Conservation (phyloP, 2,888 invertebrate genomes). For the Lepidochrysops patricia region DNA sequence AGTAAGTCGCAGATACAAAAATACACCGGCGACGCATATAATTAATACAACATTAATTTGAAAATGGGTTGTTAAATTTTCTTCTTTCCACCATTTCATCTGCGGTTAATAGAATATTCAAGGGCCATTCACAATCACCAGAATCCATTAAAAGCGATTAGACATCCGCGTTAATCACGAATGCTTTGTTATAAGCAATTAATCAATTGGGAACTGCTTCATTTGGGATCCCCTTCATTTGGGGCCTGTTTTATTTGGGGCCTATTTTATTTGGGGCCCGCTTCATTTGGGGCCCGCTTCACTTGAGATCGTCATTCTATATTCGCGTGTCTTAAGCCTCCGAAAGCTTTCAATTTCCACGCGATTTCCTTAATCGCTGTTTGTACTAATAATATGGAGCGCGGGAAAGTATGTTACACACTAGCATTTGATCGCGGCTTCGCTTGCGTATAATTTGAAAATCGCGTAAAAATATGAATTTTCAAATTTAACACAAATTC, state of each 20-base stretch:
- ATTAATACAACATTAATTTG: too few species aligned
- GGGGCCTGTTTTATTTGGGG: too few species aligned
- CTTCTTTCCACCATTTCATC: not conserved
- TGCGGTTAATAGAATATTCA: not conserved
- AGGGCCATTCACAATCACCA: not conserved
- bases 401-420: not conserved
- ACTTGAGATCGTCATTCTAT: constrained; percentile 1
- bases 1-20: too few species aligned
- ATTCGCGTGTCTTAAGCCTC: not conserved
- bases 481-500: too few species aligned
- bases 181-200: constrained; percentile 15
- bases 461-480: too few species aligned
- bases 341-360: not conserved
- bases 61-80: not conserved
- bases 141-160: constrained; percentile 20
- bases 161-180: constrained; percentile 13
- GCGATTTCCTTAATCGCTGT: not conserved
- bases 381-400: not conserved
- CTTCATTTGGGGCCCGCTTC: constrained; percentile 12
- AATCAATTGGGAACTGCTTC: constrained; percentile 14
- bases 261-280: too few species aligned
- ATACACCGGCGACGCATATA: too few species aligned
- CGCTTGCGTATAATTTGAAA: too few species aligned
- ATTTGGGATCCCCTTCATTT: too few species aligned
- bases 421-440: too few species aligned